phyloP scores from a whole-genome alignment of 2,888 invertebrate species.

The Onchidella celtica region DNA sequence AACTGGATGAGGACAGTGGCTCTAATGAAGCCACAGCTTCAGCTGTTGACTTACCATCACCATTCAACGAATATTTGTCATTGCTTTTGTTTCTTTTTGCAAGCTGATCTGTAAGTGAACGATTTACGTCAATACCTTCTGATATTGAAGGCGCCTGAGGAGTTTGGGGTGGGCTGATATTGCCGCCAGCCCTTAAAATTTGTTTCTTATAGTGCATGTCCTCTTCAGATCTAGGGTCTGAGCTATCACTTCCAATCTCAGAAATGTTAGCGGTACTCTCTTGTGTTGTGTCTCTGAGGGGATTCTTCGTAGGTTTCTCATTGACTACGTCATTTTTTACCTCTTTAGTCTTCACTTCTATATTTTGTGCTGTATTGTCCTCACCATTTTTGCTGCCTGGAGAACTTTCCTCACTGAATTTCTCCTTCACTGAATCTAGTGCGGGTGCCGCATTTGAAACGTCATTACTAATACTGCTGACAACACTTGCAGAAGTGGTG shows the following conservation, averaged over 20 bases:
- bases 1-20: background rate
- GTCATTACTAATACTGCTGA: conserved; percentile 4
- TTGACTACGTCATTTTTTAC: conserved; percentile 12
- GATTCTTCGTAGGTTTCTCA: background rate
- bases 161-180: conserved; percentile 47
- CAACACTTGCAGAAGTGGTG: background rate
- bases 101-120: conserved; percentile 75
- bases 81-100: conserved; percentile 56
- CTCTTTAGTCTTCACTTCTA: conserved; percentile 11
- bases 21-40: conserved; percentile 30
- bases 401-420: background rate
- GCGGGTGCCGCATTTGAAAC: conserved; percentile 11
- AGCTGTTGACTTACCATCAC: conserved; percentile 60
- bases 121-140: conserved; percentile 72
- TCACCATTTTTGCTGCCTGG: conserved; percentile 1
- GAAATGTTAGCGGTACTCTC: background rate
- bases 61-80: conserved; percentile 62
- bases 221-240: conserved; percentile 55
- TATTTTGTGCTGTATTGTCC: background rate
- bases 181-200: conserved; percentile 67
- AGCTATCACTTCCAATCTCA: conserved; percentile 1
- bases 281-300: conserved; percentile 1
- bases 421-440: background rate
- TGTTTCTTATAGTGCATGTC: conserved; percentile 78
- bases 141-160: conserved; percentile 39